Base-by-base conservation (phyloP, 2,888 invertebrate species). In the Ptilodon capucinus region DNA sequence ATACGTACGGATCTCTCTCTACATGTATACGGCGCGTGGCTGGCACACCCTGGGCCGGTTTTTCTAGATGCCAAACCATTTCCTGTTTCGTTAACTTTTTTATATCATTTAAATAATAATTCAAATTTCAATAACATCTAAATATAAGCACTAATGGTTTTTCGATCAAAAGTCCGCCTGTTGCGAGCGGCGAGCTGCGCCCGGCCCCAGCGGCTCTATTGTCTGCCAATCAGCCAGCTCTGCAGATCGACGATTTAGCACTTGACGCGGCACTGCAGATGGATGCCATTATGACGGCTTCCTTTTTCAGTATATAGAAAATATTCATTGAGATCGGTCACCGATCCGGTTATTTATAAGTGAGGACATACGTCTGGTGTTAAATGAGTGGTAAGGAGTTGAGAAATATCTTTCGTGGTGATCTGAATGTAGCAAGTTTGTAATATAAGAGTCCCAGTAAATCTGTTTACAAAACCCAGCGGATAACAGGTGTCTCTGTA, bases 191-290 rank as follows among this genome's bases (percentile, higher is more conserved):
- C 42, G 46, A 41, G 55, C 53, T 61, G 45, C 54, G 56, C 55
- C 57, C 48, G 55, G 48, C 51, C 52, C 47, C 55, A 59, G 56
- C 60, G 49, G 57, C 49, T 44, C 70, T 64, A 79, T 85, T 86
- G 85, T 85, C 45, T 57, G 46, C 67, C 79, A 80, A 84, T 85
- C 79, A 81, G 60, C 57, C 17, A 42, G 46, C 54, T 67, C 61
- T 74, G 74, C 73, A 72, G 64, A 66, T 68, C 64, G 69, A 62
- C 76, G 70, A 79, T 80, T 77, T 78, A 78, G 71, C 75, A 79
- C 80, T 81, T 76, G 68, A 60, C 50, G 59, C 74, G 71, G 77
- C 76, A 78, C 71, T 74, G 78, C 72, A 71, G 60, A 60, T 54
- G 55, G 51, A 60, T 52, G 48, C 42, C 62, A 71, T 70, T 70